phyloP scores from a whole-genome alignment of 2,113 vertebrate genomes.

The Eulemur macaco region DNA sequence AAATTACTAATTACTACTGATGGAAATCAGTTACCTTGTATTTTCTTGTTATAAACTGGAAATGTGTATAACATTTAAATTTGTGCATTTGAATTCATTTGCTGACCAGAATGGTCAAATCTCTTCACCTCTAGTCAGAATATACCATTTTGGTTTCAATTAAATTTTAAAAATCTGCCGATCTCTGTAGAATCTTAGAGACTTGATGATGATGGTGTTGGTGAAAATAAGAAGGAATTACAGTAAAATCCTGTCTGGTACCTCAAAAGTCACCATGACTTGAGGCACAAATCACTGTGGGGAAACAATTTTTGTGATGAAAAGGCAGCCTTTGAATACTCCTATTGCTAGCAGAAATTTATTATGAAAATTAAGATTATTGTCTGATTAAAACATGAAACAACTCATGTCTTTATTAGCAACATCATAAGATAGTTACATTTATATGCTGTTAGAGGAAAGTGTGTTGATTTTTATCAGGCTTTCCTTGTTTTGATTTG shows the following conservation, averaged over 20 bases:
- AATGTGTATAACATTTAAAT: slow-evolving; percentile 36
- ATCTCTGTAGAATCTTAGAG: slow-evolving; percentile 85
- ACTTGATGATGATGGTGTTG: slow-evolving; percentile 85
- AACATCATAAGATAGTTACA: slow-evolving; percentile 69
- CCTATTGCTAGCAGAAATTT: slow-evolving; percentile 77
- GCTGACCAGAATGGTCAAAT: slow-evolving; percentile 41
- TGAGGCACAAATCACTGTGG: slow-evolving; percentile 79
- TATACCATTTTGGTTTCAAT: slow-evolving; percentile 81
- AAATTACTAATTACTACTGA: slow-evolving; percentile 47
- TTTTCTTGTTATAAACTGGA: slow-evolving; percentile 49
- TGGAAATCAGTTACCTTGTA: slow-evolving; percentile 27
- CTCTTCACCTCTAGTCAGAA: slow-evolving; percentile 62
- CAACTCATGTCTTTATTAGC: slow-evolving; percentile 76
- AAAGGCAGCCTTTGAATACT: slow-evolving; percentile 79
- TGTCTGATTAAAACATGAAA: slow-evolving; percentile 79
- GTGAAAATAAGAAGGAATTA: slow-evolving; percentile 83
- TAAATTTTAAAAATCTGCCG: slow-evolving; percentile 80
- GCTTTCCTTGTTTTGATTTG: slow-evolving; percentile 81
- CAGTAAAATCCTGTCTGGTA: slow-evolving; percentile 78
- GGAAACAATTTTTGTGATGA: slow-evolving; percentile 79
- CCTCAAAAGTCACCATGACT: slow-evolving; percentile 77
- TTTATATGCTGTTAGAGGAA: slow-evolving; percentile 76
- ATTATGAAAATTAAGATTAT: slow-evolving; percentile 83
- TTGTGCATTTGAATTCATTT: slow-evolving; percentile 60
- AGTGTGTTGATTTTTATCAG: slow-evolving; percentile 82